phyloP scores from a whole-genome alignment of 1,140 invertebrate species.

The Xylocopa sonorina region DNA sequence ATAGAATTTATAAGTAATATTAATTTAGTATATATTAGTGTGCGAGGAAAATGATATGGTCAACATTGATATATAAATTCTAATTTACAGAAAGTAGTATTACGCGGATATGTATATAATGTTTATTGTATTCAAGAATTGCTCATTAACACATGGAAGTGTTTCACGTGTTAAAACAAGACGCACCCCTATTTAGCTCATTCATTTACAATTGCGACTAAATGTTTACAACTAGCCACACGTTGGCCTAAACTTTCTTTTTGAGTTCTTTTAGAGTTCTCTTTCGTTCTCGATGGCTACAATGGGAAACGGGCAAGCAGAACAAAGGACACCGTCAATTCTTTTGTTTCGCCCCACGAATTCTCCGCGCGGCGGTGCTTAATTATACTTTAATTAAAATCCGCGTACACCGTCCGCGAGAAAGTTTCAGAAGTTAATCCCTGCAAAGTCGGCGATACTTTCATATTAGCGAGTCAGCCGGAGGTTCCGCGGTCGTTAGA shows the following conservation, averaged over 20 bases:
- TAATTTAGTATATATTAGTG: no score
- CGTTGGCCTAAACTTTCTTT: background rate
- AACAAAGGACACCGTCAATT: constrained; percentile 20
- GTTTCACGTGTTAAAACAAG: no score
- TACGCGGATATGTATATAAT: no score
- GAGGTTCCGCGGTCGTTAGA: constrained; percentile 46
- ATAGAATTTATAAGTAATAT: no score
- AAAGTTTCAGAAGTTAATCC: constrained; percentile 72
- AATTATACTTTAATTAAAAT: constrained; percentile 74
- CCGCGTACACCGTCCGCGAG: constrained; percentile 54
- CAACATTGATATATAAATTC: no score
- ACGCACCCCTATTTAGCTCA: no score
- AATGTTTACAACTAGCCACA: background rate
- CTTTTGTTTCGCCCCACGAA: constrained; percentile 61
- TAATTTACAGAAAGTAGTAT: no score
- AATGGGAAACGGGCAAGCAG: background rate
- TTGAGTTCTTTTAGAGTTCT: no score
- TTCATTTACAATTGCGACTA: background rate
- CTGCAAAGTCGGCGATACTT: constrained; percentile 66
- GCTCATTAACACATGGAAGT: no score
- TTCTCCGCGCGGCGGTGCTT: constrained; percentile 49
- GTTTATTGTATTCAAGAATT: no score
- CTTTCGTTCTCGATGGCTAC: no score
- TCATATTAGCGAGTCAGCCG: constrained; percentile 64
- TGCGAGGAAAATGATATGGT: no score